Conservation (phyloP, 2,888 invertebrate genomes). For the Dryobotodes eremita region DNA sequence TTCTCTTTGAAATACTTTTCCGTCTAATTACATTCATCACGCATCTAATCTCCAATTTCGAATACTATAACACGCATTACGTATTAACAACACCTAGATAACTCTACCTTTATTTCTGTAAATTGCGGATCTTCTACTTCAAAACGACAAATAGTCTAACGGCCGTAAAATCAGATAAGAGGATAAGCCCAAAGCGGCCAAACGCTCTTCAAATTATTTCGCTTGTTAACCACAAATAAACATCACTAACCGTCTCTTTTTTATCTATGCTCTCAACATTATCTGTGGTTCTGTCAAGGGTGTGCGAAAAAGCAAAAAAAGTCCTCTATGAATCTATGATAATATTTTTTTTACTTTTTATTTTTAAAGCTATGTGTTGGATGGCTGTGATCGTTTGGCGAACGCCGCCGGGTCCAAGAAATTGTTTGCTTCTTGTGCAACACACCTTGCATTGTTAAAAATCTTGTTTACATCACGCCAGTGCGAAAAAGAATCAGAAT, state of each 20-base stretch:
- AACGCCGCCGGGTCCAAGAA: slow-evolving; percentile 78
- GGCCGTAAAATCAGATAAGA: slow-evolving; percentile 66
- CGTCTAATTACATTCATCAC: not conserved
- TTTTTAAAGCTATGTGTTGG: slow-evolving; percentile 31
- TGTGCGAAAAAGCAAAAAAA: slow-evolving; percentile 81
- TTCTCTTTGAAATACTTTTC: not conserved
- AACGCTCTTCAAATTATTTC: slow-evolving; percentile 68
- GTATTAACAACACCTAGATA: not conserved
- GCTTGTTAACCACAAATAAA: slow-evolving; percentile 72
- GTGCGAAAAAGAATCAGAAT: slow-evolving; percentile 74
- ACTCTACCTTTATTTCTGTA: not conserved
- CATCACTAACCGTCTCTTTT: slow-evolving; percentile 68
- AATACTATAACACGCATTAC: not conserved
- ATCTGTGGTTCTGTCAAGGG: slow-evolving; percentile 83
- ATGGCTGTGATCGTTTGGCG: slow-evolving; percentile 82
- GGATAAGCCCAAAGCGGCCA: slow-evolving; percentile 50
- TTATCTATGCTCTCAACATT: slow-evolving; percentile 73
- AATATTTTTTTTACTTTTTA: slow-evolving; percentile 40
- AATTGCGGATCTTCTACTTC: slow-evolving; percentile 19
- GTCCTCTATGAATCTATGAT: slow-evolving; percentile 37
- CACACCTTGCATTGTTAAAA: slow-evolving; percentile 75
- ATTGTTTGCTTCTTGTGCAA: slow-evolving; percentile 66
- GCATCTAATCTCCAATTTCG: not conserved
- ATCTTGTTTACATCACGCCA: slow-evolving; percentile 77
- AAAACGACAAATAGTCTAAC: slow-evolving; percentile 46